phyloP scores from a whole-genome alignment of 2,888 invertebrate genomes.

The Flexamia atlantica region DNA sequence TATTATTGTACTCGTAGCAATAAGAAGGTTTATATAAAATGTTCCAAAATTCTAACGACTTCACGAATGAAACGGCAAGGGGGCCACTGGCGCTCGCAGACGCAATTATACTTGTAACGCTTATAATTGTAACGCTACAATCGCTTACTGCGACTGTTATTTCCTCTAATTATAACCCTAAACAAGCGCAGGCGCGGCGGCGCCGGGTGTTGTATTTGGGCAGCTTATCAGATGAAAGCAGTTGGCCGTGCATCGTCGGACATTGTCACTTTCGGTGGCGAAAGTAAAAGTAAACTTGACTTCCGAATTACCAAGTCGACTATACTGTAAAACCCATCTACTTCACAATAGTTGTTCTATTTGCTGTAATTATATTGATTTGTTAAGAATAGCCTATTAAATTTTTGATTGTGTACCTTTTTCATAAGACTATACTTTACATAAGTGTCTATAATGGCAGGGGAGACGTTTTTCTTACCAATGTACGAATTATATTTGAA shows the following conservation, averaged over 20 bases:
- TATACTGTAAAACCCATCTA: too few species aligned
- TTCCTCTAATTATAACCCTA: conserved; percentile 29
- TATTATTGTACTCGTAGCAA: too few species aligned
- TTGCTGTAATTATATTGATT: too few species aligned
- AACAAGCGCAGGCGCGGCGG: conserved; percentile 28
- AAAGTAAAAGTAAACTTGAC: conserved; percentile 2
- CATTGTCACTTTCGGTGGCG: conserved; percentile 34
- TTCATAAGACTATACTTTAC: too few species aligned
- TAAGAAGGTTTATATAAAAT: too few species aligned
- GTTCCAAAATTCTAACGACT: background rate
- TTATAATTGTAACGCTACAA: background rate
- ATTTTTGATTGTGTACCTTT: too few species aligned
- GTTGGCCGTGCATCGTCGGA: background rate
- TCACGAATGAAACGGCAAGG: background rate
- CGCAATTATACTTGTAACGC: background rate
- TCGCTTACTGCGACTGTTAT: conserved; percentile 12
- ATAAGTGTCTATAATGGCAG: too few species aligned
- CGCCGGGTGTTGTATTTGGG: conserved; percentile 4
- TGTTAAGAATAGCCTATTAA: too few species aligned
- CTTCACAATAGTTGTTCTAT: too few species aligned
- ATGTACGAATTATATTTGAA: too few species aligned
- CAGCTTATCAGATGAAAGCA: conserved; percentile 35
- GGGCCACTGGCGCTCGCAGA: background rate
- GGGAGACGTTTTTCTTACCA: too few species aligned
- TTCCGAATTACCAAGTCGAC: background rate